A percentile compares a stretch with the other conserved stretches of the same genome.
Evolutionary conservation across 2,797 vertebrate genomes (phyloP).

Genomic region (Sebastes itinus): DNA sequence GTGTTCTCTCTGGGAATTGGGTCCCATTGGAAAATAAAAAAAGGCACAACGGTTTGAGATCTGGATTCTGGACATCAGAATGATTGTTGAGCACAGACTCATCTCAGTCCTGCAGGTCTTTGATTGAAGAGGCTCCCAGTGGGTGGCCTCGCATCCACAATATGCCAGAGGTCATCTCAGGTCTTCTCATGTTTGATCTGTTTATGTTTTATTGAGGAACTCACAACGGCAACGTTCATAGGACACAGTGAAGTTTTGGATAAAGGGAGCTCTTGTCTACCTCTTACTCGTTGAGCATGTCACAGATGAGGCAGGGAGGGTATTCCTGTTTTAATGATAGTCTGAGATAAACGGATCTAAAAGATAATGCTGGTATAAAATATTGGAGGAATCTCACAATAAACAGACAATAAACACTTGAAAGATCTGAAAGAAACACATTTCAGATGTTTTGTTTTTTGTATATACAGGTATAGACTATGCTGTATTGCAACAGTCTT

Average conservation of each 20-base stretch:
- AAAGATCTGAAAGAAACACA: neutral
- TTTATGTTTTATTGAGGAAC: constrained; percentile 64
- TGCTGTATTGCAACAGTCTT: neutral
- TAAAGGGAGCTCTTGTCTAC: constrained; percentile 2
- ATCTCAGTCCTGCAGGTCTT: constrained; percentile 21
- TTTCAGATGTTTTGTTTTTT: neutral
- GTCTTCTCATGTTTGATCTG: constrained; percentile 33
- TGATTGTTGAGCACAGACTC: constrained; percentile 25
- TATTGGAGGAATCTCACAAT: neutral
- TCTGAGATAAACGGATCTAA: neutral
- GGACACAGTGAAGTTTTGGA: neutral
- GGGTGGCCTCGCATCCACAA: constrained; percentile 43
- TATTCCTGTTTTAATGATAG: neutral
- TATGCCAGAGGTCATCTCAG: constrained; percentile 39
- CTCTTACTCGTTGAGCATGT: neutral
- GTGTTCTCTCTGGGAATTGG: constrained; percentile 70
- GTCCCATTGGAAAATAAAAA: constrained; percentile 15
- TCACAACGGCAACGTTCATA: constrained; percentile 13
- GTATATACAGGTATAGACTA: too few species aligned
- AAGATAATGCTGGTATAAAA: neutral
- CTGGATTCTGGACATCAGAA: constrained; percentile 33
- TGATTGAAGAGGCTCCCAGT: constrained; percentile 37
- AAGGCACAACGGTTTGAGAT: constrained; percentile 1
- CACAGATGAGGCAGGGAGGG: neutral
- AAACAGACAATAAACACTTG: neutral